Conservation (phyloP, 2,888 invertebrate genomes). For the Eristalis tenax region DNA sequence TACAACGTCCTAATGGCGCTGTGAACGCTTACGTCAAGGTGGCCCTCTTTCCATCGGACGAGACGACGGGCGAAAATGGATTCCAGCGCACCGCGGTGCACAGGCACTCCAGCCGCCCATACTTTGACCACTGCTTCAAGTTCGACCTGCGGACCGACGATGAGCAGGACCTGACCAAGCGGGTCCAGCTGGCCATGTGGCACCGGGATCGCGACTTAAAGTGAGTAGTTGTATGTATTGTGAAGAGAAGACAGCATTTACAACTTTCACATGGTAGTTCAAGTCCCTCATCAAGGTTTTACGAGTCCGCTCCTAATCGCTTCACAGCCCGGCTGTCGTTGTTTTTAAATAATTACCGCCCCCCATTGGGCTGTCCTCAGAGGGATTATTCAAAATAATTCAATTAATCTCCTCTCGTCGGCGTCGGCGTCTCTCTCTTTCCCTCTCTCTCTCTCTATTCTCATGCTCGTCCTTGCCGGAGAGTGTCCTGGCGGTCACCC, state of each 20-base stretch:
- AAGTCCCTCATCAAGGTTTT: background rate
- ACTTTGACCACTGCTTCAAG: constrained; percentile 90
- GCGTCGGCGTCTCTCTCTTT: background rate
- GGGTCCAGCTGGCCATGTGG: constrained; percentile 91
- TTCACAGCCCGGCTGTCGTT: constrained; percentile 20
- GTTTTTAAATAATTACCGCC: constrained; percentile 16
- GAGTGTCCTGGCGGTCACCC: background rate
- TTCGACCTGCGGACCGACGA: constrained; percentile 81
- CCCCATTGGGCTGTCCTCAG: background rate
- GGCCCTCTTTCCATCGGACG: constrained; percentile 73
- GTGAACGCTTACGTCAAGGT: constrained; percentile 93
- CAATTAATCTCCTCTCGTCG: constrained; percentile 28
- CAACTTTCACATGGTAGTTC: constrained; percentile 34
- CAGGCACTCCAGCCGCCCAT: constrained; percentile 88
- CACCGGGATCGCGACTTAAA: constrained; percentile 91
- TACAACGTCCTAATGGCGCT: constrained; percentile 85
- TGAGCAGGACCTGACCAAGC: constrained; percentile 73
- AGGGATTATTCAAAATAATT: constrained; percentile 46
- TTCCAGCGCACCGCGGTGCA: constrained; percentile 89
- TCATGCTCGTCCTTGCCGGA: background rate
- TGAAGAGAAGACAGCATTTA: constrained; percentile 15
- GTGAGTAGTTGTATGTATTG: constrained; percentile 82
- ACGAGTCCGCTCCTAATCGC: constrained; percentile 25
- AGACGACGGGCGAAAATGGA: constrained; percentile 79
- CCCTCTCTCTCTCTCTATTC: background rate